Percentiles rank a stretch among this genome's conserved stretches.
phyloP scores from a whole-genome alignment of 2,797 vertebrate genomes.

The Channa striata region DNA sequence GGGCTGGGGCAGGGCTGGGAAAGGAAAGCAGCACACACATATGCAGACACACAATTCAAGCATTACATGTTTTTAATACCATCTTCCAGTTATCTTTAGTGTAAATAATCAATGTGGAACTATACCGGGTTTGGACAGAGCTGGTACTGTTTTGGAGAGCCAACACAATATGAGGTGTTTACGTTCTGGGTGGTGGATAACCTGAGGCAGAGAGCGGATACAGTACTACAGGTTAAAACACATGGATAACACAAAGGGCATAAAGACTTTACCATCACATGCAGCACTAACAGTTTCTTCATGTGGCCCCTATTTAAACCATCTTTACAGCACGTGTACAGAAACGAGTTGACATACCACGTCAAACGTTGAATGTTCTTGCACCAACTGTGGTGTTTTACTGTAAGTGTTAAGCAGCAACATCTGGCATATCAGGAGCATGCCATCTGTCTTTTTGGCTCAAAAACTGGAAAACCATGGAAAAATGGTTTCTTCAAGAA shows the following conservation, averaged over 20 bases:
- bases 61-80: neutral
- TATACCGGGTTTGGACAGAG: constrained; percentile 90
- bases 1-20: constrained; percentile 87
- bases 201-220: constrained; percentile 70
- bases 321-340: neutral
- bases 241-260: neutral
- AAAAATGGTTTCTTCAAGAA: no score
- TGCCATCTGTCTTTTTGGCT: no score
- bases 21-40: constrained; percentile 29
- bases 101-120: neutral
- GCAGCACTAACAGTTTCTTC: neutral
- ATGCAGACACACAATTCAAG: constrained; percentile 6
- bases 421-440: no score
- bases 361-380: no score
- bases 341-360: neutral
- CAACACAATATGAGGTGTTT: constrained; percentile 85
- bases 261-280: neutral
- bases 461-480: no score
- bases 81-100: neutral
- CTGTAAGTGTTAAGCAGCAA: no score
- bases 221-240: neutral
- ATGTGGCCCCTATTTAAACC: neutral
- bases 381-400: no score
- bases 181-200: constrained; percentile 84
- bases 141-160: constrained; percentile 88